These are phyloP conservation scores for Lepetodrilus schrolli DNA, from an alignment of 2,888 invertebrate species.

Conservation along the genomic window DNA sequence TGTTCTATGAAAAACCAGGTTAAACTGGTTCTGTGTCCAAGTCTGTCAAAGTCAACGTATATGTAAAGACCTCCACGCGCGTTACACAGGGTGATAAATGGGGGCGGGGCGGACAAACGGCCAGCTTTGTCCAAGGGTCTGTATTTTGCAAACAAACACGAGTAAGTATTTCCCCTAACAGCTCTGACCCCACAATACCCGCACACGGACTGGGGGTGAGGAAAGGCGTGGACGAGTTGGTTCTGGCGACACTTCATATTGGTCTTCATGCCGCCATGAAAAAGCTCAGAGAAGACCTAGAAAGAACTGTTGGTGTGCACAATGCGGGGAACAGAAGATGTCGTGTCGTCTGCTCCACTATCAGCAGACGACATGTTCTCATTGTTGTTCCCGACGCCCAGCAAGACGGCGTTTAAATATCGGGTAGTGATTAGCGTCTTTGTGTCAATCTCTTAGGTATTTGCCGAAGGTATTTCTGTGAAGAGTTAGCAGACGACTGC, in stretches of 20 bases:
- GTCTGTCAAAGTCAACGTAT: neutral
- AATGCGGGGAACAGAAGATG: neutral
- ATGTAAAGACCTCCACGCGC: slow-evolving; percentile 21
- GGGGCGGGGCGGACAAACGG: neutral
- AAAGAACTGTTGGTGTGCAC: neutral
- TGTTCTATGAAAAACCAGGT: too few relatives aligned
- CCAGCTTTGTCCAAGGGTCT: neutral
- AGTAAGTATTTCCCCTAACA: neutral
- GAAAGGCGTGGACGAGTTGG: neutral
- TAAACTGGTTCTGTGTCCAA: neutral
- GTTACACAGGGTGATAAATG: neutral
- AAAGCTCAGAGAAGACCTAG: neutral
- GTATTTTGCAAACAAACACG: neutral
- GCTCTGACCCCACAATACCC: neutral
- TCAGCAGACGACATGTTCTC: slow-evolving; percentile 19
- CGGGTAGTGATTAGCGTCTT: neutral
- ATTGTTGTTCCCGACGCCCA: slow-evolving; percentile 13
- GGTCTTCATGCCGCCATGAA: slow-evolving; percentile 3
- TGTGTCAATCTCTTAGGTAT: slow-evolving; percentile 13
- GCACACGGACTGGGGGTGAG: neutral
- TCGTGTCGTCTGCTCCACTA: slow-evolving; percentile 17
- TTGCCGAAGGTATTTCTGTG: neutral
- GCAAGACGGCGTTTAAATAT: slow-evolving; percentile 11
- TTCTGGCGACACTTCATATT: slow-evolving; percentile 4
- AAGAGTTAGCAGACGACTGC: neutral